Evolutionary conservation across 1,140 invertebrate species (phyloP).

Genomic region (Penaeus indicus): DNA sequence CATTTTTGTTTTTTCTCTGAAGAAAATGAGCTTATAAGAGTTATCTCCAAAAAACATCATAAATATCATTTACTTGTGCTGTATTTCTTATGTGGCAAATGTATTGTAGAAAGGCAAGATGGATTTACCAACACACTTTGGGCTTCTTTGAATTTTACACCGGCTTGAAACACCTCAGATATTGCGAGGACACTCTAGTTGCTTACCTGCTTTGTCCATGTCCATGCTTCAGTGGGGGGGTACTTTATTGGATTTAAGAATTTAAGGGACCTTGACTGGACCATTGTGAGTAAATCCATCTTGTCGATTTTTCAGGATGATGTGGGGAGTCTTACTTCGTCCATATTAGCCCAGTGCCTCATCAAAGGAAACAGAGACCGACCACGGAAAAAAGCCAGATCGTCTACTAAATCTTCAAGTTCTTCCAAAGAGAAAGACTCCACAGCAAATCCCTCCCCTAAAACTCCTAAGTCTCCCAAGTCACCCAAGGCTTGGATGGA

Average conservation of each 20-base stretch:
- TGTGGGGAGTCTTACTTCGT: conserved; percentile 57
- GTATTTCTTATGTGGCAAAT: conserved; percentile 44
- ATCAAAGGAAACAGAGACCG: conserved; percentile 57
- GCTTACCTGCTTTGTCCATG: conserved; percentile 55
- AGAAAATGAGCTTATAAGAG: not conserved
- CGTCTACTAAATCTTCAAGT: conserved; percentile 33
- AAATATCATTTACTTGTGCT: not conserved
- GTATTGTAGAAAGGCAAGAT: conserved; percentile 60
- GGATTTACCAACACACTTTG: conserved; percentile 61
- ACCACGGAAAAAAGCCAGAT: conserved; percentile 50
- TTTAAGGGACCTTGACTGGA: conserved; percentile 42
- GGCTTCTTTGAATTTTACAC: conserved; percentile 39
- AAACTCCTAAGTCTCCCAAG: conserved; percentile 23
- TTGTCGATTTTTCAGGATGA: conserved; percentile 65
- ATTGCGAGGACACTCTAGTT: conserved; percentile 5
- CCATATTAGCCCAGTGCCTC: conserved; percentile 64
- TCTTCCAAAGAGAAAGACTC: conserved; percentile 50
- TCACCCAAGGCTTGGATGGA: conserved; percentile 64
- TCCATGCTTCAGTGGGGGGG: conserved; percentile 37
- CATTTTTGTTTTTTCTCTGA: not conserved
- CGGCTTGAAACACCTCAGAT: too few species aligned
- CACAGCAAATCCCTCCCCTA: conserved; percentile 15
- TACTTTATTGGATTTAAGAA: conserved; percentile 40
- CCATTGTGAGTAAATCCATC: conserved; percentile 63
- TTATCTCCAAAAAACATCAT: not conserved